phyloP scores from a whole-genome alignment of 2,888 invertebrate genomes.

The Tipula confusa region DNA sequence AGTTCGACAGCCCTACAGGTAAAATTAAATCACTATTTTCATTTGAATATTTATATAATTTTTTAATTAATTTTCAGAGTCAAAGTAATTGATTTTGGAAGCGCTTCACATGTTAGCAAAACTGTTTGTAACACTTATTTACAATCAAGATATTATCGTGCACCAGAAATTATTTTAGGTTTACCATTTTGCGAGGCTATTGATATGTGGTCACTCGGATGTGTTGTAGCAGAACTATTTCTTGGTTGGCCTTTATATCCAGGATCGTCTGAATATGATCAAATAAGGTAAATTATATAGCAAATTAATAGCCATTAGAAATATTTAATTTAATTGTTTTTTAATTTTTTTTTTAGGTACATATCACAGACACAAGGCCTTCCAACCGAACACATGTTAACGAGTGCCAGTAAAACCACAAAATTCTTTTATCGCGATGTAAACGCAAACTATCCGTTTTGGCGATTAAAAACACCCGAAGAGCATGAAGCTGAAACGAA shows the following conservation, averaged over 20 bases:
- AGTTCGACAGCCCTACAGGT: conserved; percentile 85
- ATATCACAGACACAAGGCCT: conserved; percentile 96
- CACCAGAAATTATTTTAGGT: conserved; percentile 95
- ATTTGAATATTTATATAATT: neutral
- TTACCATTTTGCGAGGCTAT: conserved; percentile 99
- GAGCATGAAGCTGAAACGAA: conserved; percentile 97
- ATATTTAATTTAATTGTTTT: neutral
- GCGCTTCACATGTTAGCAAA: conserved; percentile 98
- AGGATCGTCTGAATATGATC: conserved; percentile 98
- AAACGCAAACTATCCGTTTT: conserved; percentile 84
- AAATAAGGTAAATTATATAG: conserved; percentile 81
- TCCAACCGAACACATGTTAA: conserved; percentile 97
- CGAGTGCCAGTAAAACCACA: conserved; percentile 94
- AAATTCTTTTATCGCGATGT: conserved; percentile 97
- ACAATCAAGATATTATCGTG: conserved; percentile 97
- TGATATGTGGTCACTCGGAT: conserved; percentile 99
- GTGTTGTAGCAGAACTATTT: conserved; percentile 98
- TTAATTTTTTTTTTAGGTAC: conserved; percentile 52
- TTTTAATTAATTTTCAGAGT: conserved; percentile 59
- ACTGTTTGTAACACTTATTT: conserved; percentile 99
- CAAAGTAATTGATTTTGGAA: conserved; percentile 99
- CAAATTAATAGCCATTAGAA: conserved; percentile 41
- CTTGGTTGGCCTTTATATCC: conserved; percentile 99
- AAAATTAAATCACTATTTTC: conserved; percentile 28
- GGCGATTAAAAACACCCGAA: conserved; percentile 90